Evolutionary conservation across 92 coral and sea anemone species (phyloP).

Genomic region (Meandrina meandrites): DNA sequence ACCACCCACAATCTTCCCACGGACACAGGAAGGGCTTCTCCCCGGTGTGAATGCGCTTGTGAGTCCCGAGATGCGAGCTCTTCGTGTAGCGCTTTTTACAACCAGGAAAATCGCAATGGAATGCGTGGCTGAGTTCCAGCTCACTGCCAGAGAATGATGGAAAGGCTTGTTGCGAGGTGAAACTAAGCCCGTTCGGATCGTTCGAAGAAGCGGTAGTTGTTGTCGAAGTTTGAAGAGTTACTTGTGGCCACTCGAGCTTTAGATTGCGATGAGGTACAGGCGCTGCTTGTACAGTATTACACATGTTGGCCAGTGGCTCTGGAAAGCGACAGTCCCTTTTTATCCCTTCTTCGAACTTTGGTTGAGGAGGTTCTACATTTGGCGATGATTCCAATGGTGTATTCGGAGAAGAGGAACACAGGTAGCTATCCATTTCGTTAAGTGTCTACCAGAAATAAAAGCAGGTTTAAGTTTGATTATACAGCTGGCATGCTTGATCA

Average conservation of each 20-base stretch:
- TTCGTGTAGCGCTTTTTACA: slow-evolving; percentile 77
- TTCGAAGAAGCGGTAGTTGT: not conserved
- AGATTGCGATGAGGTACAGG: slow-evolving; percentile 12
- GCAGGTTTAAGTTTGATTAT: not conserved
- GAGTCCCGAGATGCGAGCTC: slow-evolving; percentile 81
- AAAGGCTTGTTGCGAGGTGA: slow-evolving; percentile 11
- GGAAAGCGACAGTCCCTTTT: slow-evolving; percentile 43
- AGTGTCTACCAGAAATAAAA: slow-evolving; percentile 53
- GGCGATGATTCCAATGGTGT: slow-evolving; percentile 36
- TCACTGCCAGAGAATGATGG: slow-evolving; percentile 16
- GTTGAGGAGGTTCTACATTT: not conserved
- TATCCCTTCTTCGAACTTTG: slow-evolving; percentile 16
- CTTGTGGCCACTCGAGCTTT: slow-evolving; percentile 42
- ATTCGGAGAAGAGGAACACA: slow-evolving; percentile 60
- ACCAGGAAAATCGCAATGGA: slow-evolving; percentile 82
- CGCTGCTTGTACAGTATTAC: slow-evolving; percentile 5
- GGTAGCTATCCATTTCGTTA: slow-evolving; percentile 74
- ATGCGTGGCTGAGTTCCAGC: slow-evolving; percentile 33
- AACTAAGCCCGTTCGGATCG: not conserved
- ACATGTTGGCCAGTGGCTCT: slow-evolving; percentile 2
- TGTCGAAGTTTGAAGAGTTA: slow-evolving; percentile 19
- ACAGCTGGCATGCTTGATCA: not conserved
- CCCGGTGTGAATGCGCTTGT: slow-evolving; percentile 76
- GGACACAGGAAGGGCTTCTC: slow-evolving; percentile 90
- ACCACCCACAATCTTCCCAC: slow-evolving; percentile 85